These are phyloP conservation scores for Sinocyclocheilus grahami DNA, from an alignment of 2,113 vertebrate genomes.

Conservation along the genomic window DNA sequence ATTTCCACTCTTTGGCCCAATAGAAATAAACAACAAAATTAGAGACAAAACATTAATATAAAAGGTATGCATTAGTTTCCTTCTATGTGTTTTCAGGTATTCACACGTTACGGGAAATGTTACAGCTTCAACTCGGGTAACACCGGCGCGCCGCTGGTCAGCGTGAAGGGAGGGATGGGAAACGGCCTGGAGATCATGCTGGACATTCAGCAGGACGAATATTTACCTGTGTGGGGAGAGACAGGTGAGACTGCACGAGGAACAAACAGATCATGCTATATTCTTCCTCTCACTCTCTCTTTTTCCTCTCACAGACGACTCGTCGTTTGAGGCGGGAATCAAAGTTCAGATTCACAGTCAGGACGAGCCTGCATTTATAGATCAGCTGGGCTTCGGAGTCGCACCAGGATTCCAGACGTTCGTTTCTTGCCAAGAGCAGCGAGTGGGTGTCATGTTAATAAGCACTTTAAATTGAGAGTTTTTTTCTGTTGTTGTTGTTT, in stretches of 20 bases:
- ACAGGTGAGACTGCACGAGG: conserved; percentile 78
- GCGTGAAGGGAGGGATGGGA: conserved; percentile 94
- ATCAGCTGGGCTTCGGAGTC: conserved; percentile 96
- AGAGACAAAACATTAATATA: background rate
- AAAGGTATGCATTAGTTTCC: background rate
- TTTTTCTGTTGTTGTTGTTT: background rate
- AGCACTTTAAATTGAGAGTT: background rate
- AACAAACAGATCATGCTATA: background rate
- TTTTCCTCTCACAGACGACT: conserved; percentile 81
- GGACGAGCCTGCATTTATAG: conserved; percentile 92
- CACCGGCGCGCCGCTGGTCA: conserved; percentile 83
- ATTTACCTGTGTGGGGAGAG: conserved; percentile 96
- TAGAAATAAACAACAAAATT: background rate
- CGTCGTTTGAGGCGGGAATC: conserved; percentile 95
- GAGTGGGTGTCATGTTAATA: conserved; percentile 62
- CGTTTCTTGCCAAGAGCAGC: conserved; percentile 96
- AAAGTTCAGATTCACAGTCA: conserved; percentile 99
- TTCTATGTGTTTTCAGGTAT: conserved; percentile 80
- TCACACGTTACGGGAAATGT: conserved; percentile 96
- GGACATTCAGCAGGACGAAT: conserved; percentile 98
- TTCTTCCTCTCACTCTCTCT: background rate
- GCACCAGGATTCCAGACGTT: conserved; percentile 98
- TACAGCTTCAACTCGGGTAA: conserved; percentile 95
- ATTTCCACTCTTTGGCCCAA: background rate
- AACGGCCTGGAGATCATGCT: conserved; percentile 98